A percentile compares a stretch with the other conserved stretches of the same genome.
Evolutionary conservation across 2,888 invertebrate genomes (phyloP).

Genomic region (Pseudococcus jackbeardsleyi): DNA sequence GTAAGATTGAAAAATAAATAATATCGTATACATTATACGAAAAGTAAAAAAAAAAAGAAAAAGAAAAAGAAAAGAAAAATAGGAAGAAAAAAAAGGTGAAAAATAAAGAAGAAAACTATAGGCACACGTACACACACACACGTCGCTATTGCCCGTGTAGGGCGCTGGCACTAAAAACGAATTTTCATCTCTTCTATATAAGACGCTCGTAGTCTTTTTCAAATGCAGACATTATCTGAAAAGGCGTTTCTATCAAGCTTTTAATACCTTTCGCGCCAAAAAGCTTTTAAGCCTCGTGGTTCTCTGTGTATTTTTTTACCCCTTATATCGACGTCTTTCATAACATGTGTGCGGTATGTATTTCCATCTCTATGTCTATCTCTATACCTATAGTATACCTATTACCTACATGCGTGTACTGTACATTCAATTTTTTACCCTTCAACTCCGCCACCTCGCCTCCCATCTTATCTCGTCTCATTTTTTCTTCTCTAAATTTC

Average conservation of each 20-base stretch:
- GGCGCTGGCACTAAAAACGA: conserved; percentile 4
- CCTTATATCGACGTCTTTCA: conserved; percentile 14
- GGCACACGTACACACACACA: not conserved
- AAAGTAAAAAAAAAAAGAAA: not conserved
- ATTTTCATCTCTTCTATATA: conserved; percentile 19
- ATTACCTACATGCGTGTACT: no score
- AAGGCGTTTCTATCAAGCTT: conserved; percentile 59
- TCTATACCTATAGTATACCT: no score
- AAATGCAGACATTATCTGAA: conserved; percentile 65
- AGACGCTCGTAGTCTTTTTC: conserved; percentile 65
- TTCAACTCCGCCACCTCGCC: no score
- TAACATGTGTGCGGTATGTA: not conserved
- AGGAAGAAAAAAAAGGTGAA: not conserved
- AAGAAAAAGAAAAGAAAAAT: not conserved
- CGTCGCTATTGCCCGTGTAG: not conserved
- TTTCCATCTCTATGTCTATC: not conserved
- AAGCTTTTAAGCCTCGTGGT: conserved; percentile 55
- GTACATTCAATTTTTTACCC: no score
- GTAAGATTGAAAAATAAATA: conserved; percentile 34
- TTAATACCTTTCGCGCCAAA: conserved; percentile 55
- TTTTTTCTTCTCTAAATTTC: no score
- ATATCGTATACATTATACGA: conserved; percentile 46
- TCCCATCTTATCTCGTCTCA: no score
- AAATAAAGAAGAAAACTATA: not conserved
- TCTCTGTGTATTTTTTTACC: not conserved